Base-by-base conservation (phyloP, 2,797 vertebrate genomes). In the Setipinna tenuifilis region DNA sequence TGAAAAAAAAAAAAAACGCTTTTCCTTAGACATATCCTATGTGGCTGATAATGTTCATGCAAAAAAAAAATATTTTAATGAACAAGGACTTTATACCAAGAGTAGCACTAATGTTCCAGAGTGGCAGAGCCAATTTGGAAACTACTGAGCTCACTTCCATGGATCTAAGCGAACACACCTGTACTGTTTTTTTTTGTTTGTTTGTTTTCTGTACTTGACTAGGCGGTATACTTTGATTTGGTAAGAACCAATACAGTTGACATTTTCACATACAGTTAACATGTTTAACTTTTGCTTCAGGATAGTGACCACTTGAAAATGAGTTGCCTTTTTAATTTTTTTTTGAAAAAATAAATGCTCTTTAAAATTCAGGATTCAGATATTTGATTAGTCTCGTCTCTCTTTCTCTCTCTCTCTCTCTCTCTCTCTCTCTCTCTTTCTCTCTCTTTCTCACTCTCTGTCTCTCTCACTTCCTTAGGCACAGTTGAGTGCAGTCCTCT, bases 401-500 rank as follows among this genome's bases (percentile, higher is more conserved):
- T 31, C 57, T 58, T n/a, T 75, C 61, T 57, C 28, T 58, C 48
- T 9, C 86, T 82, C 44, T 81, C 85, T 31, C 57, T 58, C 19
- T 75, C 61, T 57, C 28, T 58, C 48, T 59, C 86, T 82, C 44
- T 81, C 85, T 31, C 57, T 78, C 31, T 78, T 50, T 59, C 31
- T 59, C 54, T 28, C 65, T 48, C 75, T 61, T 1, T 25, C 46
- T 83, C n/a, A 61, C 12, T 14, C 82, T 10, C 86, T 82, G 28
- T 68, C 85, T 41, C 58, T 46, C 31, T 78, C 65, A n/a, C 31
- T 59, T 28, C 41, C 12, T 35, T 75, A 35, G 68, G 62, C 62
- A 68, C 62, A 31, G 11, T 12, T 71, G 12, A 31, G 65, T 71
- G 31, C 28, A 71, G 28, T 35, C 31, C 28, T 68, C n/a, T 41